Conservation (phyloP, 2,888 invertebrate genomes). For the Agonopterix arenella region DNA sequence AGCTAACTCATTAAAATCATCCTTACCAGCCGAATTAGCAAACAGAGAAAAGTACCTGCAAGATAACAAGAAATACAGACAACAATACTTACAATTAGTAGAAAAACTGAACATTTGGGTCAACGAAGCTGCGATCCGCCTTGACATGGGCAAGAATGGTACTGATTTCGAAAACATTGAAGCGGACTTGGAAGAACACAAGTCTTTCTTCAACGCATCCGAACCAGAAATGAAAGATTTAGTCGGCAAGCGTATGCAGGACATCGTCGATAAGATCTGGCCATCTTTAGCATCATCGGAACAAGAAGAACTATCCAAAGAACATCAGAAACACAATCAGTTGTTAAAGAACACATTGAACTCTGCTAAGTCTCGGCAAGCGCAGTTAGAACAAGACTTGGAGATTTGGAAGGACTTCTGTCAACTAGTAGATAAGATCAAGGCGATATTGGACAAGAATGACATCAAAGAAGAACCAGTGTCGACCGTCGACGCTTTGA, state of each 20-base stretch:
- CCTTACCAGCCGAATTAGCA: conserved; percentile 87
- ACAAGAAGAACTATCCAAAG: conserved; percentile 88
- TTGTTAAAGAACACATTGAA: conserved; percentile 88
- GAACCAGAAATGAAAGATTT: conserved; percentile 87
- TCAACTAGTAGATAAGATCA: conserved; percentile 85
- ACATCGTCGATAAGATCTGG: conserved; percentile 92
- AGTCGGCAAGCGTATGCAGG: conserved; percentile 88
- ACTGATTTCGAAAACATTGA: conserved; percentile 92
- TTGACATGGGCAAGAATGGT: conserved; percentile 88
- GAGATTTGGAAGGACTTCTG: conserved; percentile 92
- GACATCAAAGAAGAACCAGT: conserved; percentile 88
- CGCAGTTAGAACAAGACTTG: conserved; percentile 87
- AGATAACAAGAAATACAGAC: conserved; percentile 84
- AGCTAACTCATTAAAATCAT: conserved; percentile 85
- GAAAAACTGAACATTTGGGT: conserved; percentile 90
- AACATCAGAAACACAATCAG: conserved; percentile 89
- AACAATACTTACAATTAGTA: conserved; percentile 85
- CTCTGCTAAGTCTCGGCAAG: conserved; percentile 87
- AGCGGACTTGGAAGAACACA: conserved; percentile 90
- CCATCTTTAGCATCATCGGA: conserved; percentile 88
- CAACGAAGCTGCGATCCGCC: conserved; percentile 86
- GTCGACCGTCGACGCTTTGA: conserved; percentile 86
- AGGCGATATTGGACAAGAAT: conserved; percentile 83
- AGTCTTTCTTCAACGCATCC: conserved; percentile 86
- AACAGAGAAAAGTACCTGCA: conserved; percentile 89